Evolutionary conservation across 2,888 invertebrate species (phyloP).

Genomic region (Steinernema carpocapsae): DNA sequence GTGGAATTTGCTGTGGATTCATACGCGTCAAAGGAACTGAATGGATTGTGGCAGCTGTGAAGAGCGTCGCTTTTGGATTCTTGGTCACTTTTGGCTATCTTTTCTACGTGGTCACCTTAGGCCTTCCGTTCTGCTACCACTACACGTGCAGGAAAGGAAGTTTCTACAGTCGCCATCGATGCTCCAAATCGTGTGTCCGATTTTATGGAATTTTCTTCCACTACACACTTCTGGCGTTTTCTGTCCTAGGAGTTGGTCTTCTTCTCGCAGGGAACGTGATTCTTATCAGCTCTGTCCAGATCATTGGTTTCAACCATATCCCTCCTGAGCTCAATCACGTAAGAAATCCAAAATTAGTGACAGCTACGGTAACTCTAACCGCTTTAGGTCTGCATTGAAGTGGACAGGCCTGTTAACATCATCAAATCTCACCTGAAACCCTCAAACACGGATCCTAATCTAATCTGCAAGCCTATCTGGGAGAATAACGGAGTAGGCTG

Average conservation of each 20-base stretch:
- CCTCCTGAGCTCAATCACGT: constrained; percentile 64
- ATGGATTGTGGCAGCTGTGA: not conserved
- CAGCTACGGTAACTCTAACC: not conserved
- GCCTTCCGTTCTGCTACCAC: constrained; percentile 56
- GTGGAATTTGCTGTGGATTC: constrained; percentile 36
- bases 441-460: constrained; percentile 8
- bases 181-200: constrained; percentile 63
- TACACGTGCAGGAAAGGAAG: constrained; percentile 60
- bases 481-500: constrained; percentile 56
- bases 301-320: constrained; percentile 58
- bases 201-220: constrained; percentile 61
- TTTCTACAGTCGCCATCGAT: constrained; percentile 64
- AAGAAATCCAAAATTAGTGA: not conserved
- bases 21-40: constrained; percentile 25
- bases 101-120: constrained; percentile 49
- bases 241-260: constrained; percentile 43
- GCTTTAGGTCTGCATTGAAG: constrained; percentile 44
- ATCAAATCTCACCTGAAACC: constrained; percentile 40
- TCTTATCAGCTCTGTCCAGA: constrained; percentile 62
- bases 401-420: constrained; percentile 35
- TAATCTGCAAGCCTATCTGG: constrained; percentile 64
- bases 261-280: constrained; percentile 57
- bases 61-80: constrained; percentile 41
- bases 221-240: constrained; percentile 57
- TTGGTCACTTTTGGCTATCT: constrained; percentile 53